A percentile compares a stretch with the other conserved stretches of the same genome.
Evolutionary conservation across 2,797 vertebrate species (phyloP).

Genomic region (Chloroceryle amazona): DNA sequence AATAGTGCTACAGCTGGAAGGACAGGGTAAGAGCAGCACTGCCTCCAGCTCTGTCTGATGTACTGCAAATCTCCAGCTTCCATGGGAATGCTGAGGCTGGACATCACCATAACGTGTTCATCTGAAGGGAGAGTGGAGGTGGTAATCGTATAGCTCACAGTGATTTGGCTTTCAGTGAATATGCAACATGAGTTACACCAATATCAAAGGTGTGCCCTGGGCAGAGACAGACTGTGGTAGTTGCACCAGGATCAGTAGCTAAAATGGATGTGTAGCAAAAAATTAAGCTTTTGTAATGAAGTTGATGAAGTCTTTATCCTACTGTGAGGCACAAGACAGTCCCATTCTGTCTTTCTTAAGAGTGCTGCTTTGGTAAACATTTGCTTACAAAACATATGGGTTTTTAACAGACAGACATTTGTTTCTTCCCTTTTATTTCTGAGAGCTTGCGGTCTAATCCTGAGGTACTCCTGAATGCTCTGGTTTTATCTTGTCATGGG

Average conservation of each 20-base stretch:
- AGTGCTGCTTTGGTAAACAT: not conserved
- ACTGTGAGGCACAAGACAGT: not conserved
- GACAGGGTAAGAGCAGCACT: not conserved
- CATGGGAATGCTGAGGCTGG: not conserved
- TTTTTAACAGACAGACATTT: not conserved
- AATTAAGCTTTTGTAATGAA: not conserved
- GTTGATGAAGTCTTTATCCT: not conserved
- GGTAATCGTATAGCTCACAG: not conserved
- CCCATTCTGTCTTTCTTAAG: not conserved
- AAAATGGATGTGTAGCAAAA: not conserved
- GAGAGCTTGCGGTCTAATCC: not conserved
- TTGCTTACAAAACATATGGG: not conserved
- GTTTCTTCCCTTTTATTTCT: not conserved
- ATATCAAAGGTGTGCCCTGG: not conserved
- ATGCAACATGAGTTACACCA: not conserved
- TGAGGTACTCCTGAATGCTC: not conserved
- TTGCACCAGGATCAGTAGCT: not conserved
- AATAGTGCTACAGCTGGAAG: slow-evolving; percentile 4
- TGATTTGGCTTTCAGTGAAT: not conserved
- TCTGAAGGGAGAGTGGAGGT: not conserved
- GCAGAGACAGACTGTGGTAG: not conserved
- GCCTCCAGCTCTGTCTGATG: slow-evolving; percentile 46
- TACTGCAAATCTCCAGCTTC: not conserved
- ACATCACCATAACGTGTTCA: not conserved
- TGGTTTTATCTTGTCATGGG: not conserved